Evolutionary conservation across 2,797 vertebrate genomes (phyloP).

Genomic region (Garrulus glandarius): DNA sequence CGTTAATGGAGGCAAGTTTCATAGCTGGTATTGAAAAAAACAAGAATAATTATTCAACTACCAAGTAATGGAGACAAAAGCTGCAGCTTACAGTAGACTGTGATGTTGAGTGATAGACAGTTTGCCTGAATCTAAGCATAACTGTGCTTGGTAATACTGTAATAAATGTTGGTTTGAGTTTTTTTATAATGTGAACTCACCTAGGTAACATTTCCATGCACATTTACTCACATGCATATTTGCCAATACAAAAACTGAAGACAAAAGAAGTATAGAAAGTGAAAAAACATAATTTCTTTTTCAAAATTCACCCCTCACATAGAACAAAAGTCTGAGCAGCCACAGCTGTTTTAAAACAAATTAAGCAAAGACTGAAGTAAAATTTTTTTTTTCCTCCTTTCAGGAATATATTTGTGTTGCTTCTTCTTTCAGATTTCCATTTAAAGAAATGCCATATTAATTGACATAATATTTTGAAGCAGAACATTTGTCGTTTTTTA

Average conservation of each 20-base stretch:
- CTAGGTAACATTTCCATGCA: background rate
- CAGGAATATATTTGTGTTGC: background rate
- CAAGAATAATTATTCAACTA: background rate
- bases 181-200: slow-evolving; percentile 4
- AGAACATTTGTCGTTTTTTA: slow-evolving; percentile 5
- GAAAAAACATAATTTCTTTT: background rate
- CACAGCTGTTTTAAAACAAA: background rate
- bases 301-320: background rate
- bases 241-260: background rate
- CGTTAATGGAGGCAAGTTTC: background rate
- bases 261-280: background rate
- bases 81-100: background rate
- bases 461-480: background rate
- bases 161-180: background rate
- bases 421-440: background rate
- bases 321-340: background rate
- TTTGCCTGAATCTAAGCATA: background rate
- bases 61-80: slow-evolving; percentile 9
- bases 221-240: background rate
- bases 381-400: background rate
- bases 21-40: background rate
- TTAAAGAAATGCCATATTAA: background rate
- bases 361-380: background rate
- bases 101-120: background rate
- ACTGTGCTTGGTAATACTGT: background rate